Base-by-base conservation (phyloP, 1,140 invertebrate species). In the Brachionus manjavacas region DNA sequence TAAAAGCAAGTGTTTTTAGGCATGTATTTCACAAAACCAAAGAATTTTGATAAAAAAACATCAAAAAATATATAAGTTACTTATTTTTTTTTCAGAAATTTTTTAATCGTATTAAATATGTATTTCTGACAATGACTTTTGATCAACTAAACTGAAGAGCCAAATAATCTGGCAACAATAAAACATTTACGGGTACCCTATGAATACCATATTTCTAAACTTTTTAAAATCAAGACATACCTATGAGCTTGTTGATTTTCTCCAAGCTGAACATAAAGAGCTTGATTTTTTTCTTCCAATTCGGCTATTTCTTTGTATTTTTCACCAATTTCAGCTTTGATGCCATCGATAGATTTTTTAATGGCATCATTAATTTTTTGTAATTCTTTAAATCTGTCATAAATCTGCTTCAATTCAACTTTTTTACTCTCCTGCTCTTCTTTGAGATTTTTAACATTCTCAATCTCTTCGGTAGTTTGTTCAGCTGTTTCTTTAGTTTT, bases 241-340 rank as follows among this genome's bases (percentile, higher is more conserved):
- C 52, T 68, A 46, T 81, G 79, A 81, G 64, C 16, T 81, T 81
- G 52, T 46, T 81, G 79, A 46, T 41, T 25, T 25, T 68, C 64
- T 28, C 52, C 52, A 11, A 81, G 25, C 14, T 64, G n/a, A 9
- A 43, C 31, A 64, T 64, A 68, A 11, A 81, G 20, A 39, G 20
- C 41, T 68, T 81, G 52, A 60, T 60, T 68, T 64, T 81, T 60
- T 23, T 20, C 64, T 16, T 60, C 52, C 20, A 81, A 25, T 28
- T 81, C 79, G 0, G 79, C 79, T n/a, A 81, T 64, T 64, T 81
- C 79, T 81, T 81, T 81, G 20, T 64, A 81, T 12, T 81, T 81
- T 14, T 81, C 52, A 1, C 79, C 79, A 49, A 76, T 76, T 28
- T 76, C 72, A 49, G 41, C 9, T 76, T 49, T 76, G 12, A 81